phyloP scores from a whole-genome alignment of 2,888 invertebrate genomes.

The Lacanobia wlatinum region DNA sequence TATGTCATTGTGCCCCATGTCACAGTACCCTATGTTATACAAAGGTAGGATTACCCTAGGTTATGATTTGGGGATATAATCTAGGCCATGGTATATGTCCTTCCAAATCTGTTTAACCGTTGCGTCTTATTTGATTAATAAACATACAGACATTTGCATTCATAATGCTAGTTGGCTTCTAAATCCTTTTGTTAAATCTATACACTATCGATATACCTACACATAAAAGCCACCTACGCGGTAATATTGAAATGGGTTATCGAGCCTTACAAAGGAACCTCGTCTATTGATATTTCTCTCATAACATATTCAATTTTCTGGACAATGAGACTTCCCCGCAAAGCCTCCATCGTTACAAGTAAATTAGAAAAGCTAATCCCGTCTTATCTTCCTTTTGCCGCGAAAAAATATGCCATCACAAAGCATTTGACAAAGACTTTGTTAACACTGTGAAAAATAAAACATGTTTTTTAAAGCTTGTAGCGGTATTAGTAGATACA shows the following conservation, averaged over 20 bases:
- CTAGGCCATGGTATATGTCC: too few relatives aligned
- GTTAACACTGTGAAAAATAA: conserved; percentile 13
- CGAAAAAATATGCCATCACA: conserved; percentile 29
- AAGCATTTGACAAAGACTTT: conserved; percentile 7
- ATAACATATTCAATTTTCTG: conserved; percentile 45
- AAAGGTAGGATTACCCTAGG: too few relatives aligned
- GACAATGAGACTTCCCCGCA: conserved; percentile 20
- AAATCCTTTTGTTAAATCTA: not conserved
- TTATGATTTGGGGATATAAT: too few relatives aligned
- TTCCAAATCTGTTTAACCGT: too few relatives aligned
- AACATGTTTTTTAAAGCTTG: conserved; percentile 10
- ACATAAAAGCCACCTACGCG: not conserved
- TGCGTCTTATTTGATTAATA: too few relatives aligned
- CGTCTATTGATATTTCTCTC: conserved; percentile 17
- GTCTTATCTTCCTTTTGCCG: conserved; percentile 23
- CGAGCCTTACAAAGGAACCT: not conserved
- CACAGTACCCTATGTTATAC: too few relatives aligned
- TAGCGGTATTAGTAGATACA: not conserved
- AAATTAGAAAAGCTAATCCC: conserved; percentile 53
- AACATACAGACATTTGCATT: not conserved
- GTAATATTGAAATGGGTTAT: conserved; percentile 10
- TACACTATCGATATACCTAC: not conserved
- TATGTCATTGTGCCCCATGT: too few relatives aligned
- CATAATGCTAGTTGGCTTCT: not conserved
- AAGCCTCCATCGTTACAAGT: conserved; percentile 30